Conservation (phyloP, 2,113 vertebrate species). For the Sebastes schlegelii region DNA sequence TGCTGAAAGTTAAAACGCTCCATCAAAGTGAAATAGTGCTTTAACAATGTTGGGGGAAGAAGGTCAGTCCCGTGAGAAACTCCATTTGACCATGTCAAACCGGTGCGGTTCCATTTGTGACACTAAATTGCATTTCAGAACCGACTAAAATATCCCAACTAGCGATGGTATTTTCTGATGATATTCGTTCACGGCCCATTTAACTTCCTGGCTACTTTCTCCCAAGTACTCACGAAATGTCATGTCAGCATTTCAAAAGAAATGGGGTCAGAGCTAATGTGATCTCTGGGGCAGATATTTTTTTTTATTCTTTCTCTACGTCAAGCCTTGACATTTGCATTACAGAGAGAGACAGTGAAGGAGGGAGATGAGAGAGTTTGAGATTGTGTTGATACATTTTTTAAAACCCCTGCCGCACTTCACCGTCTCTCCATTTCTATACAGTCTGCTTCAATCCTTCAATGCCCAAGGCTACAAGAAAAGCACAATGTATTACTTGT, state of each 20-base stretch:
- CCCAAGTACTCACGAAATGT: conserved; percentile 36
- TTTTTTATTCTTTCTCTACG: background rate
- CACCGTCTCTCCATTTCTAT: background rate
- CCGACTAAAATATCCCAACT: conserved; percentile 15
- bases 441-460: conserved; percentile 16
- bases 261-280: conserved; percentile 44
- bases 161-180: conserved; percentile 18
- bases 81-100: conserved; percentile 31
- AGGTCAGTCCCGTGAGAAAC: conserved; percentile 36
- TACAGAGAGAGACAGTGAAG: conserved; percentile 17
- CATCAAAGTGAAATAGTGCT: conserved; percentile 20
- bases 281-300: conserved; percentile 34
- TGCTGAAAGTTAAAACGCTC: conserved; percentile 40
- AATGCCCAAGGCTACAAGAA: conserved; percentile 7
- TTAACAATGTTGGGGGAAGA: conserved; percentile 33
- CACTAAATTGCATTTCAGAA: conserved; percentile 36
- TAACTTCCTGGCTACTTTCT: conserved; percentile 28
- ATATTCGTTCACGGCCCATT: conserved; percentile 37
- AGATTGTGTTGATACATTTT: conserved; percentile 39
- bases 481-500: conserved; percentile 7
- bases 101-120: conserved; percentile 19
- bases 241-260: conserved; percentile 48
- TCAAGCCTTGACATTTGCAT: conserved; percentile 6
- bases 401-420: conserved; percentile 18
- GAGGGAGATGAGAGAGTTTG: background rate